Percentiles rank a stretch among this genome's conserved stretches.
phyloP scores from a whole-genome alignment of 2,888 invertebrate species.

The Idaea straminata region DNA sequence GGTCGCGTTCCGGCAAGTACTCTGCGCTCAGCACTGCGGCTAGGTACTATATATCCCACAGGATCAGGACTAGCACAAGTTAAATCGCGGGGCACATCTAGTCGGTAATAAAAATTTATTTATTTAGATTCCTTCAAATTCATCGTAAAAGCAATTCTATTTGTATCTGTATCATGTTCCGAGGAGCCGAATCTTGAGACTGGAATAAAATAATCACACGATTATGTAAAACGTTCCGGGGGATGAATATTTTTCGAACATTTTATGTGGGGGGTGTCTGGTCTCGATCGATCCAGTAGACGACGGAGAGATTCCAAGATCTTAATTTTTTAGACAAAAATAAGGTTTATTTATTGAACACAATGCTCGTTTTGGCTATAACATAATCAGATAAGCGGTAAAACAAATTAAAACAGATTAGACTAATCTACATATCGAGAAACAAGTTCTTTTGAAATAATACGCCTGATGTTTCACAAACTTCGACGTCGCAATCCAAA shows the following conservation, averaged over 20 bases:
- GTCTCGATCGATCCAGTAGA: not conserved
- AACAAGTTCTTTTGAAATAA: not conserved
- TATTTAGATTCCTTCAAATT: not conserved
- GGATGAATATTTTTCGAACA: not conserved
- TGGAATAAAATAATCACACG: not conserved
- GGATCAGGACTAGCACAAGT: not conserved
- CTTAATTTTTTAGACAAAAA: not conserved
- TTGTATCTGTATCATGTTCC: not conserved
- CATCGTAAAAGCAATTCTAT: not conserved
- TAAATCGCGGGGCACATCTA: not conserved
- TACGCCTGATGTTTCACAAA: not conserved
- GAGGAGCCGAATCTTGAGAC: not conserved
- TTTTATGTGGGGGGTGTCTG: not conserved
- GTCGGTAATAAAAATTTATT: not conserved
- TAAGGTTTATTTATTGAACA: too few relatives aligned
- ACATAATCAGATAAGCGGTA: not conserved
- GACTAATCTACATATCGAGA: not conserved
- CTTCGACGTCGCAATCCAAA: not conserved
- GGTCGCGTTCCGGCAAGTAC: too few relatives aligned
- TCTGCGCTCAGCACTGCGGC: too few relatives aligned
- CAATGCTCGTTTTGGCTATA: too few relatives aligned
- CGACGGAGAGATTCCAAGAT: not conserved
- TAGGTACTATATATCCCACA: not conserved
- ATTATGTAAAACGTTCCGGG: not conserved
- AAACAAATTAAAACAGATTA: not conserved